phyloP scores from a whole-genome alignment of 92 coral and sea anemone species.

The Siderastrea siderea region DNA sequence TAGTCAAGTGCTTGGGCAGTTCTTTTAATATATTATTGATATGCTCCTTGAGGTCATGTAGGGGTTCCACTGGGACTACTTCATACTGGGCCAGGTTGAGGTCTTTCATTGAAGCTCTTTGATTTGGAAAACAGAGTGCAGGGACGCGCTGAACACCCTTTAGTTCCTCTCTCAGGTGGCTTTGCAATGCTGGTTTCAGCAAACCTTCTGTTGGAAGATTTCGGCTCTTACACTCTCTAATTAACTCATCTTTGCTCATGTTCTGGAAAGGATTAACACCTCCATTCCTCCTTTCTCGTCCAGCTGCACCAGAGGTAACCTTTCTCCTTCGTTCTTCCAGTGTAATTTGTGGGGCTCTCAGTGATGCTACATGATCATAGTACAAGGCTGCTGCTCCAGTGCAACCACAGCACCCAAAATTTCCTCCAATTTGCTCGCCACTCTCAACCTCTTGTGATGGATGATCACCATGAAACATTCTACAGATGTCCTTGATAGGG shows the following conservation, averaged over 20 bases:
- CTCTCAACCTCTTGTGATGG: conserved; percentile 21
- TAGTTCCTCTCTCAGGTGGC: conserved; percentile 25
- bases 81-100: conserved; percentile 41
- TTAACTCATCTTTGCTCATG: conserved; percentile 37
- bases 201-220: conserved; percentile 12
- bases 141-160: conserved; percentile 59
- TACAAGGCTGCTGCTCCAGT: not conserved
- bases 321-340: conserved; percentile 31
- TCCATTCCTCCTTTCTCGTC: conserved; percentile 29
- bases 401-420: too few relatives aligned
- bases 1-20: conserved; percentile 25
- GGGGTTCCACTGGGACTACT: conserved; percentile 51
- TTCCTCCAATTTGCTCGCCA: conserved; percentile 39
- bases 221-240: conserved; percentile 13
- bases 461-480: too few relatives aligned
- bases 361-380: conserved; percentile 21
- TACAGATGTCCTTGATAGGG: too few relatives aligned
- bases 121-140: conserved; percentile 17
- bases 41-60: too few relatives aligned
- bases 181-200: conserved; percentile 14
- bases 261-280: conserved; percentile 40
- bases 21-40: conserved; percentile 49
- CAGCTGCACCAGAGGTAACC: conserved; percentile 31
- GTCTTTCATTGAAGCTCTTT: conserved; percentile 11
- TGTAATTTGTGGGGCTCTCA: conserved; percentile 40